Base-by-base conservation (phyloP, 2,888 invertebrate genomes). In the Leptinotarsa haldemani region DNA sequence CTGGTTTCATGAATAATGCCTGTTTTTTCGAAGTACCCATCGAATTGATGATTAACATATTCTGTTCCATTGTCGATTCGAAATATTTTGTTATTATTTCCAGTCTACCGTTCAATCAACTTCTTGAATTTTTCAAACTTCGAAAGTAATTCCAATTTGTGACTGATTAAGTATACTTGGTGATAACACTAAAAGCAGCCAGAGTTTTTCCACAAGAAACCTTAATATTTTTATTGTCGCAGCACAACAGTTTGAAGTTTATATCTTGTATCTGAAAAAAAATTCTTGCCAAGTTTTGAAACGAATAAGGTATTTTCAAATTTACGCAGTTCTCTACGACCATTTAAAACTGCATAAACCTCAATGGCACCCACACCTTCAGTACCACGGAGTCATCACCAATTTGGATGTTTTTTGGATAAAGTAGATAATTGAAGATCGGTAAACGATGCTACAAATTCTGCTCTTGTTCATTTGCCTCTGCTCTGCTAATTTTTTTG, bases 221-320 rank as follows among this genome's bases (percentile, higher is more conserved):
- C 20, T 61, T 61, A 15, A 61, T 61, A 9, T 15, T 15, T 22
- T 61, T 22, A 20, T 61, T n/a, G 13, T 61, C 61, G 61, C 20
- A 61, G 20, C 61, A 61, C 20, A 22, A 61, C 61, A 25, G 2
- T 20, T 61, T 61, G 61, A 61, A 20, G 61, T 61, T 61, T 61
- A 20, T 22, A 61, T 61, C 61, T 61, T 61, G 40, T 9, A 5
- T 1, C 61, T 61, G 22, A 61, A 22, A 61, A 47, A 1, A 47
- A 47, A 47, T 47, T 47, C 47, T 47, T 47, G 47, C 47, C 47
- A 47, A 47, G 47, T 47, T 47, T 47, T 1, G 47, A 13, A 47
- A 47, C 47, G 13, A 12, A 47, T 13, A 47, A 3, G 47, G 47
- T 47, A 47, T 2, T 47, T 47, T 13, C 47, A 7, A 12, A 1